phyloP scores from a whole-genome alignment of 2,113 vertebrate genomes.

The Myotis davidii region DNA sequence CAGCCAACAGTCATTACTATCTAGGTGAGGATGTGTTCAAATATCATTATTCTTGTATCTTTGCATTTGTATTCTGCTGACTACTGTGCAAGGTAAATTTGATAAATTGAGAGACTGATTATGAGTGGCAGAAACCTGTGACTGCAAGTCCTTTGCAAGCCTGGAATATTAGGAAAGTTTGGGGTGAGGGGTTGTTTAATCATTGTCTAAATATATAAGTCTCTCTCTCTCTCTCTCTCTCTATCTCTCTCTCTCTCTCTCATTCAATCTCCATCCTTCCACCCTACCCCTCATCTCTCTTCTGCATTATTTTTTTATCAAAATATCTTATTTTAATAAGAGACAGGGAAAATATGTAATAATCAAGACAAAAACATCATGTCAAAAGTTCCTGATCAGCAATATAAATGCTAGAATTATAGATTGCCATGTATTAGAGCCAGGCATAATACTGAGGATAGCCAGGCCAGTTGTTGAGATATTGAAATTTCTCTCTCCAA shows the following conservation, averaged over 20 bases:
- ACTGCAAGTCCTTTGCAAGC: conserved; percentile 69
- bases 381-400: neutral
- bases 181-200: neutral
- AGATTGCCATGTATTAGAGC: neutral
- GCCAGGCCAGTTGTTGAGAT: neutral
- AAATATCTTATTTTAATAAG: neutral
- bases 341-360: neutral
- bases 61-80: conserved; percentile 69
- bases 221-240: neutral
- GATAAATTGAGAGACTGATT: conserved; percentile 75
- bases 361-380: neutral
- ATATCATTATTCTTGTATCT: conserved; percentile 65
- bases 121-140: conserved; percentile 63
- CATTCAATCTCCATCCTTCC: neutral
- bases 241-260: neutral
- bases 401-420: neutral
- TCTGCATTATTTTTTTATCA: neutral
- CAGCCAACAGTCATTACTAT: conserved; percentile 56
- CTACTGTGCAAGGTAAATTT: conserved; percentile 65
- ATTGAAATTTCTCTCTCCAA: neutral
- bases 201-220: neutral
- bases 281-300: rapidly evolving
- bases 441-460: neutral
- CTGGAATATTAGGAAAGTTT: conserved; percentile 41
- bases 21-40: conserved; percentile 14